phyloP scores from a whole-genome alignment of 1,140 invertebrate species.

The Ips nitidus region DNA sequence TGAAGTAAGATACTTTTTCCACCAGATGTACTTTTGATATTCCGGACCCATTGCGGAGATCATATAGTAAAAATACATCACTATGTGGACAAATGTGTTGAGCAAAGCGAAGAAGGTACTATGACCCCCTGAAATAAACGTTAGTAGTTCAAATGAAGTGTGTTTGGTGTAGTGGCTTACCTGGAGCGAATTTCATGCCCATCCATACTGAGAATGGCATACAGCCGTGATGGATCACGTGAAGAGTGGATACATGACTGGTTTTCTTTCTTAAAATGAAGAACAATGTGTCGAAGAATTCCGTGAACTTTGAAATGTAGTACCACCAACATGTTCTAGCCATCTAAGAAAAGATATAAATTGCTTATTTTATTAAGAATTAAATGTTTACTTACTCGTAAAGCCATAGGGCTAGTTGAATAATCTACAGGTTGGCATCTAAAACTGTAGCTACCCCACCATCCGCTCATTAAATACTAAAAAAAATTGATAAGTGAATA shows the following conservation, averaged over 20 bases:
- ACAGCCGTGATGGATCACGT: constrained; percentile 93
- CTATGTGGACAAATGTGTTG: constrained; percentile 91
- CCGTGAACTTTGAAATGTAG: constrained; percentile 96
- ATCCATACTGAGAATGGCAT: constrained; percentile 97
- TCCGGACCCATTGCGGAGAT: constrained; percentile 85
- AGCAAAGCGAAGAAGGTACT: constrained; percentile 89
- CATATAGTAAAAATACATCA: constrained; percentile 96
- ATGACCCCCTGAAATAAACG: constrained; percentile 70
- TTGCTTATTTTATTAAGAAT: background rate
- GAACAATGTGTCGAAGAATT: constrained; percentile 95
- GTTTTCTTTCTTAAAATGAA: constrained; percentile 91
- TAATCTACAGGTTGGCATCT: constrained; percentile 94
- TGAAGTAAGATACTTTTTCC: constrained; percentile 92
- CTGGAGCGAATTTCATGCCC: constrained; percentile 94
- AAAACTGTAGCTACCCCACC: constrained; percentile 87
- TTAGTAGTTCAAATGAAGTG: constrained; percentile 6
- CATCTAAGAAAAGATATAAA: constrained; percentile 66
- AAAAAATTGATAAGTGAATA: constrained; percentile 44
- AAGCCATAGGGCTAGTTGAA: constrained; percentile 75
- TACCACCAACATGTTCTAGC: constrained; percentile 95
- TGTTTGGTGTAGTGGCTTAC: constrained; percentile 52
- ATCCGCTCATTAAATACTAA: constrained; percentile 82
- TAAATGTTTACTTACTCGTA: constrained; percentile 70
- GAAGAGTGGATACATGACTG: constrained; percentile 87
- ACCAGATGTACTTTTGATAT: constrained; percentile 91